Evolutionary conservation across 1,140 invertebrate species (phyloP), one percentile per base, ranked within the genome.

Genomic region (Pissodes strobi): DNA sequence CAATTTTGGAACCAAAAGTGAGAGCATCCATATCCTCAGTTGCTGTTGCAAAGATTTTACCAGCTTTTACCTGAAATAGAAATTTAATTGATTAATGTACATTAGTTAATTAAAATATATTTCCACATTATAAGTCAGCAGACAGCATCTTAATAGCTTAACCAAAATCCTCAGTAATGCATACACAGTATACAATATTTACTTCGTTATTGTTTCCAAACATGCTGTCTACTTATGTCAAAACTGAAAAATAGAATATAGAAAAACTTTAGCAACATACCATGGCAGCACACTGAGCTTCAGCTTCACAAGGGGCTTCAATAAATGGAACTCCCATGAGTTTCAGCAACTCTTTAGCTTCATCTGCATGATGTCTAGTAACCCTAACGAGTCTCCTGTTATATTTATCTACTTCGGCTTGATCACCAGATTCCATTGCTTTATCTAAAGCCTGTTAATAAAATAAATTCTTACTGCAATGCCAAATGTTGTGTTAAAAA

Each of bases 21-120:
- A 99, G 81, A 0, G 95, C 95, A 80, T 99, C 98, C 98, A 99
- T 99, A 87, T 99, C 98, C 78, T 99, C 98, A 1, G 98, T 99
- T 0, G 97, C 98, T 8, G 93, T 91, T 1, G 91, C 97, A 79
- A 85, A 99, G 0, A 98, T 95, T 82, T 97, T 95, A 12, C 93
- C 95, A 12, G 89, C 79, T 80, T 95, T 97, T 0, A 93, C 82
- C 82, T 83, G 62, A 19, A 65, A 55, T n/a, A n/a, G n/a, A n/a
- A n/a, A n/a, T n/a, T n/a, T n/a, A n/a, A n/a, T n/a, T n/a, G n/a
- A n/a, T n/a, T n/a, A n/a, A n/a, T n/a, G n/a, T n/a, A n/a, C n/a
- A n/a, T n/a, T n/a, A n/a, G n/a, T n/a, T n/a, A n/a, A n/a, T n/a
- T n/a, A n/a, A n/a, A n/a, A n/a, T n/a, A n/a, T n/a, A n/a, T n/a